Evolutionary conservation across 2,797 vertebrate species (phyloP).

Genomic region (Odontamblyopus lacepedii): DNA sequence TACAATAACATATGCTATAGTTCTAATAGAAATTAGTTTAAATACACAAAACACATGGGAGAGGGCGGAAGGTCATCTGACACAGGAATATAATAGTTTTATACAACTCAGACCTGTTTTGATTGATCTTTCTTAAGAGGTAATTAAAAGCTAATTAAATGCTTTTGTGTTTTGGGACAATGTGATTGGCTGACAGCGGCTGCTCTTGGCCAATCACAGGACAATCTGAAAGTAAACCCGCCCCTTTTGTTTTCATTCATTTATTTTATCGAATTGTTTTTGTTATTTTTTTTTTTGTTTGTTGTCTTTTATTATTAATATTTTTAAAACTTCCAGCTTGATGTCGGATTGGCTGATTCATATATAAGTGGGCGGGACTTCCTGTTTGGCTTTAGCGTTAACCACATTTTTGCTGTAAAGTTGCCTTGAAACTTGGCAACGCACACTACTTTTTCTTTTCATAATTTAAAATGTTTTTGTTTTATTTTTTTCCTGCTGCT

Average conservation of each 20-base stretch:
- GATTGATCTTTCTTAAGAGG: background rate
- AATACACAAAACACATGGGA: background rate
- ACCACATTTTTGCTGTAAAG: slow-evolving; percentile 9
- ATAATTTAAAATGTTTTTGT: slow-evolving; percentile 25
- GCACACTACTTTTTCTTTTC: slow-evolving; percentile 28
- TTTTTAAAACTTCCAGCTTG: slow-evolving; percentile 28
- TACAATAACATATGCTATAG: too few species aligned
- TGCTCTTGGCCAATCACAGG: slow-evolving; percentile 49
- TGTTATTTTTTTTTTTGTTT: slow-evolving; percentile 3
- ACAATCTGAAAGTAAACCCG: slow-evolving; percentile 43
- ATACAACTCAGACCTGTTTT: background rate
- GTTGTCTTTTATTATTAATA: background rate
- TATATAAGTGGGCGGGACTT: slow-evolving; percentile 2
- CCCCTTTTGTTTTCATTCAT: slow-evolving; percentile 39
- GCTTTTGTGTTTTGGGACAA: slow-evolving; percentile 13
- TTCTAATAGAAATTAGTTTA: background rate
- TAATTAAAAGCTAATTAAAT: background rate
- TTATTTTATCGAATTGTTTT: slow-evolving; percentile 48
- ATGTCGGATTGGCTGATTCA: slow-evolving; percentile 48
- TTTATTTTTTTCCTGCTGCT: slow-evolving; percentile 53
- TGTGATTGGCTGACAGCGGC: slow-evolving; percentile 44
- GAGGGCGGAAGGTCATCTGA: background rate
- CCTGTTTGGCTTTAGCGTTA: slow-evolving; percentile 23
- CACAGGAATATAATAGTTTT: background rate
- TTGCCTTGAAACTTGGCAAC: slow-evolving; percentile 6